Conservation (phyloP, 2,113 vertebrate species). For the Tapirus terrestris region DNA sequence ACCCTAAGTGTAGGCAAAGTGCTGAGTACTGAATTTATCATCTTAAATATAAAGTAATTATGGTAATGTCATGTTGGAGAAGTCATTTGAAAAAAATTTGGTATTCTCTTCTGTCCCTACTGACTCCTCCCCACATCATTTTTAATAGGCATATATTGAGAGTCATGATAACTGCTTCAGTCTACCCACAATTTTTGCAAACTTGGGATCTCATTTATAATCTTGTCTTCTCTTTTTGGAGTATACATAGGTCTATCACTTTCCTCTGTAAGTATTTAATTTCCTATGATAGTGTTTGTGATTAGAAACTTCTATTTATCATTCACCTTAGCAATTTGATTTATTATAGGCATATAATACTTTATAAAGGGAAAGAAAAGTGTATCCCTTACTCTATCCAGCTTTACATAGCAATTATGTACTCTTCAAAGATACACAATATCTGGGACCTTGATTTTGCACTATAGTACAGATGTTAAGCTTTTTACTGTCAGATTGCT, state of each 20-base stretch:
- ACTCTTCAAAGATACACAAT: not conserved
- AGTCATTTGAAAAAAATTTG: not conserved
- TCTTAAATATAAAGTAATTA: not conserved
- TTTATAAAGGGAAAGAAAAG: slow-evolving; percentile 47
- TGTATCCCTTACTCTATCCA: not conserved
- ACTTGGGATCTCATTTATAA: not conserved
- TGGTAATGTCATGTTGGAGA: not conserved
- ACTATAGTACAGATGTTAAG: not conserved
- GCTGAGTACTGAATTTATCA: not conserved
- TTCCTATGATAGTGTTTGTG: slow-evolving; percentile 39
- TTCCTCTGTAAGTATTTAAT: not conserved
- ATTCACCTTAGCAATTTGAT: slow-evolving; percentile 45
- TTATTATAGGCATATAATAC: slow-evolving; percentile 15
- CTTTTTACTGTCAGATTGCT: not conserved
- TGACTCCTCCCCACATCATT: not conserved
- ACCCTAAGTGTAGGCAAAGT: not conserved
- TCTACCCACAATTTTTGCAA: not conserved
- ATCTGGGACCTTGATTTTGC: not conserved
- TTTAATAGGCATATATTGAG: not conserved
- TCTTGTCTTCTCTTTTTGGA: not conserved
- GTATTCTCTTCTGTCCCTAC: not conserved
- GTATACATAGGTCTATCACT: not conserved
- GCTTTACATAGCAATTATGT: not conserved
- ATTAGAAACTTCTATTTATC: slow-evolving; percentile 6
- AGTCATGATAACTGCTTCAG: not conserved